phyloP scores from a whole-genome alignment of 2,797 vertebrate genomes.

The Lithobates pipiens region DNA sequence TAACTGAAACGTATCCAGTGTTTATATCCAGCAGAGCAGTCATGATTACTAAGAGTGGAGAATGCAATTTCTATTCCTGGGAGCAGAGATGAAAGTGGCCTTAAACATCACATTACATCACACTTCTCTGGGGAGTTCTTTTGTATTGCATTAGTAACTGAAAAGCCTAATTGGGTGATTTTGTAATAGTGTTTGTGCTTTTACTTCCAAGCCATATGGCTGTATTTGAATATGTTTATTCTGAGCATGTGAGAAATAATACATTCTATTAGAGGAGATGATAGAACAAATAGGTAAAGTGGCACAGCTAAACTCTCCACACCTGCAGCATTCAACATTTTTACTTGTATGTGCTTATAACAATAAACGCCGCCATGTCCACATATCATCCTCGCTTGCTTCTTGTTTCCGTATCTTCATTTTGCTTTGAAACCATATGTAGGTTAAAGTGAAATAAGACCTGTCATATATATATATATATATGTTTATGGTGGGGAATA shows the following conservation, averaged over 20 bases:
- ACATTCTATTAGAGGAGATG: constrained; percentile 53
- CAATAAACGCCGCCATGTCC: constrained; percentile 27
- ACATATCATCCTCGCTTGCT: background rate
- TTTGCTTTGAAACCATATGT: constrained; percentile 12
- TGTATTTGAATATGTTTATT: constrained; percentile 61
- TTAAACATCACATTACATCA: constrained; percentile 6
- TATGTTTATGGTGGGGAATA: background rate
- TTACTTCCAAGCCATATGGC: constrained; percentile 61
- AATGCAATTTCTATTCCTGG: constrained; percentile 61
- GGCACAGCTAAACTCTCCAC: constrained; percentile 23
- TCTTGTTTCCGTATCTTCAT: constrained; percentile 13
- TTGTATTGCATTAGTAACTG: fast-evolving
- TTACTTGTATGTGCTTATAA: constrained; percentile 17
- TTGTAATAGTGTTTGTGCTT: constrained; percentile 50
- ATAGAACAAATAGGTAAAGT: constrained; percentile 28
- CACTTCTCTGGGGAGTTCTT: background rate
- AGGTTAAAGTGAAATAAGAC: background rate
- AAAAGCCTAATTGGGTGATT: constrained; percentile 53
- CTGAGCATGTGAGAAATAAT: constrained; percentile 50
- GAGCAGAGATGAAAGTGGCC: constrained; percentile 15
- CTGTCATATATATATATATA: background rate
- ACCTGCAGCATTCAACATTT: constrained; percentile 8
- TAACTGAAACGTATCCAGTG: constrained; percentile 59
- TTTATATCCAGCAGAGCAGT: constrained; percentile 61
- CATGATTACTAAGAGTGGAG: constrained; percentile 58